Conservation (phyloP, 2,113 vertebrate species). For the Halichoeres trimaculatus region DNA sequence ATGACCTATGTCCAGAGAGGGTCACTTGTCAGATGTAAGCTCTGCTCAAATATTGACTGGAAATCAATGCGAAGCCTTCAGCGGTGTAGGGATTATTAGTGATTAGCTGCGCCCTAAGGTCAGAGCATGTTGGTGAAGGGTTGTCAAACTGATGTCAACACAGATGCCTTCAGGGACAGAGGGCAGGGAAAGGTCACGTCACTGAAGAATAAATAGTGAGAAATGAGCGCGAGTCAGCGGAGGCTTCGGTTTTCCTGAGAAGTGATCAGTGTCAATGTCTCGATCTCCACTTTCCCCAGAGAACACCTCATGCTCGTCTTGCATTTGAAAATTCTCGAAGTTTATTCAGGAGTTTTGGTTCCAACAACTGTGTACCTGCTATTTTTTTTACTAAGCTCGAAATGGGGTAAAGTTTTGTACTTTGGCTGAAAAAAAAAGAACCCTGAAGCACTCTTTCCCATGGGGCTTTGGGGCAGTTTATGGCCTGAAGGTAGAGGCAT, state of each 20-base stretch:
- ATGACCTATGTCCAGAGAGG: constrained; percentile 5
- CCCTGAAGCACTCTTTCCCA: background rate
- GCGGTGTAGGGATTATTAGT: constrained; percentile 31
- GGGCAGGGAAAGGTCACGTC: constrained; percentile 17
- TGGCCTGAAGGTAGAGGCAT: background rate
- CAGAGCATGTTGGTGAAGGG: constrained; percentile 4
- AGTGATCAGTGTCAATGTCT: background rate
- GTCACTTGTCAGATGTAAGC: constrained; percentile 23
- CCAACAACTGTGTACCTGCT: background rate
- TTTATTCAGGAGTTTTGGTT: background rate
- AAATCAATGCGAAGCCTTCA: constrained; percentile 35
- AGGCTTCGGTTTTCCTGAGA: background rate
- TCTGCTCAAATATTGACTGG: constrained; percentile 22
- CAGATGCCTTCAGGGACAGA: constrained; percentile 15
- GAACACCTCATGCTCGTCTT: background rate
- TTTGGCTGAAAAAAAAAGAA: background rate
- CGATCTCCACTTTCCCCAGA: background rate
- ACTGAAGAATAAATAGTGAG: constrained; percentile 12
- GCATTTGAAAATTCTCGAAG: no score
- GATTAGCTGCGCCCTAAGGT: constrained; percentile 18
- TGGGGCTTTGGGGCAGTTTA: background rate
- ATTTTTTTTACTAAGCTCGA: background rate
- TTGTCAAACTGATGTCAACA: constrained; percentile 27
- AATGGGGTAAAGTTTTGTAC: background rate
- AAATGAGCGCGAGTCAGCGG: constrained; percentile 1